phyloP scores from a whole-genome alignment of 2,113 vertebrate genomes.

The Sigmodon hispidus region DNA sequence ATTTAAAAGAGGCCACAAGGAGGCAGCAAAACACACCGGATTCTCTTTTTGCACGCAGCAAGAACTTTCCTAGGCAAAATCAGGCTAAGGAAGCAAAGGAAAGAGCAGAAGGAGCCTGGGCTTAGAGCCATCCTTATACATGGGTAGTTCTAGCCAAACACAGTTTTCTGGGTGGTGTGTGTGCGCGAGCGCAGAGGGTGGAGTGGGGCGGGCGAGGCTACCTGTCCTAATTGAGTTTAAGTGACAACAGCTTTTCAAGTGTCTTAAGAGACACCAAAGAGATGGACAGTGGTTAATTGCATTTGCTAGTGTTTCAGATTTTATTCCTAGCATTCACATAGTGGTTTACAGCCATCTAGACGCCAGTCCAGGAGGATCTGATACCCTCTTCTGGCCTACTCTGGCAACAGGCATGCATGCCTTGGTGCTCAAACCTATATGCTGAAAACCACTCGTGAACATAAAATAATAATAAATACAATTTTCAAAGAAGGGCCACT shows the following conservation, averaged over 20 bases:
- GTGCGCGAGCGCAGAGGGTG: not conserved
- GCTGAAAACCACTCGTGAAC: not conserved
- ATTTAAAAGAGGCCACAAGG: constrained; percentile 66
- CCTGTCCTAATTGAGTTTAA: not conserved
- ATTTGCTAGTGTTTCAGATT: not conserved
- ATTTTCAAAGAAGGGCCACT: not conserved
- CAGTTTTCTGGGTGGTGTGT: constrained; percentile 13
- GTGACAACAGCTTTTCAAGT: not conserved
- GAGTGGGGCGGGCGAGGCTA: fast-evolving
- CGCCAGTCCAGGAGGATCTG: not conserved
- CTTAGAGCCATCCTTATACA: not conserved
- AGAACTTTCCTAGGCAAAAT: not conserved
- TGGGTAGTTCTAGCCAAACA: constrained; percentile 12
- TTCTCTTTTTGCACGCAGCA: not conserved
- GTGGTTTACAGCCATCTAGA: not conserved
- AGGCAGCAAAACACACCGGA: constrained; percentile 77
- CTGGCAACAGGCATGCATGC: not conserved
- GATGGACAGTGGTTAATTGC: not conserved
- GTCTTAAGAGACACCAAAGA: not conserved
- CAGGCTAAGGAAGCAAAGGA: not conserved
- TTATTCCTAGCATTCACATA: not conserved
- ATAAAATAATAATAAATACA: not conserved
- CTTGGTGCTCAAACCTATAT: not conserved
- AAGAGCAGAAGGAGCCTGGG: constrained; percentile 4
- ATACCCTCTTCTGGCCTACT: not conserved